Base-by-base conservation (phyloP, 2,797 vertebrate genomes). In the Cuculus canorus region DNA sequence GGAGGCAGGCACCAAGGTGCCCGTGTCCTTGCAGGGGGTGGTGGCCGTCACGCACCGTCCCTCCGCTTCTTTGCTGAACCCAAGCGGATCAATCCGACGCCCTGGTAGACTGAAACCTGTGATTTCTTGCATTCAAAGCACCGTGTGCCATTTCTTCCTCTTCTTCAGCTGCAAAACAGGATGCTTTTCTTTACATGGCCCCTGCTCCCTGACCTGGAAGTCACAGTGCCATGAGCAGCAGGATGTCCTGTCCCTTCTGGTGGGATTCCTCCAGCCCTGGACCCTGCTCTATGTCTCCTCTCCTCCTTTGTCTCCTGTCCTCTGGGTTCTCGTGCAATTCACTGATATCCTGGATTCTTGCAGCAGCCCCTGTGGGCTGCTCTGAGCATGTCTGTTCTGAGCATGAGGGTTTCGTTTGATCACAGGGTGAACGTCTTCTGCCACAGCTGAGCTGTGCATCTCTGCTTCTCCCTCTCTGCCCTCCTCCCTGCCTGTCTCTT, bases 391-490 rank as follows among this genome's bases (percentile, higher is more conserved):
- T 56, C 45, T 65, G 22, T 37, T 90, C 37, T 16, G 37, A 57
- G 79, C 12, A 1, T 1, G 13, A 39, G 57, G 28, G 24, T 59
- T 43, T 65, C 1, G 0, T 68, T 37, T 63, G 56, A n/a, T 59
- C 13, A 0, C 0, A 0, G 53, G 28, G 13, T 61, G 39, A 39
- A 10, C 3, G 2, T 56, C 47, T 56, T 52, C 37, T 86, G 71
- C 71, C 63, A 2, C 47, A 57, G 47, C 82, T 61, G 35, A 35
- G 35, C 70, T 52, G 14, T 50, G 13, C 45, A 12, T 35, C 41
- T 79, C 73, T 30, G 33, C 64, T 91, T 45, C 45, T 25, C 28
- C 30, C 25, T 45, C 48, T 41, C 2, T 1, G 24, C 63, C 48
- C 71, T 21, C 30, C 15, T 25, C 47, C 24, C 1, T 54, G 0